These are phyloP conservation scores for Dallia pectoralis DNA, from an alignment of 2,797 vertebrate species.

Conservation along the genomic window DNA sequence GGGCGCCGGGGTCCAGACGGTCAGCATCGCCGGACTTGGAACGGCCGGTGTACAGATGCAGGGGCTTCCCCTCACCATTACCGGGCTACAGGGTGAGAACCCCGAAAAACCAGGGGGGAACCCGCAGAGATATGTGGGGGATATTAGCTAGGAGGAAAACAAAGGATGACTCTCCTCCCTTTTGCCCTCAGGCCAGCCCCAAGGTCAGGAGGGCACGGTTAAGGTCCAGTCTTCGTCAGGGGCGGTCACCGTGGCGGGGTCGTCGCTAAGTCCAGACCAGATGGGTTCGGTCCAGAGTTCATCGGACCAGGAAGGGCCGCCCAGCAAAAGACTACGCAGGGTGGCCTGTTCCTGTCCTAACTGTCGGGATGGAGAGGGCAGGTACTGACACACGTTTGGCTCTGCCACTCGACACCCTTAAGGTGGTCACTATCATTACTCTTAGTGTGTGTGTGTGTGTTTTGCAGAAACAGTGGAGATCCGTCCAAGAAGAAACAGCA, in stretches of 20 bases:
- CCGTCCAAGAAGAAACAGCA: conserved; percentile 98
- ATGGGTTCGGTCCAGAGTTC: conserved; percentile 92
- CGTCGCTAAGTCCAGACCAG: conserved; percentile 94
- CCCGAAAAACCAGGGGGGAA: conserved; percentile 4
- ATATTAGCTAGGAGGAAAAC: neutral
- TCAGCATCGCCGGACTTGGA: conserved; percentile 93
- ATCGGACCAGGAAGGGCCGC: conserved; percentile 91
- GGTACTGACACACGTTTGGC: conserved; percentile 64
- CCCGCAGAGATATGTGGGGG: neutral
- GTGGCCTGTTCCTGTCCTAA: conserved; percentile 98
- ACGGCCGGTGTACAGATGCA: conserved; percentile 93
- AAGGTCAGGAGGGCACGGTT: conserved; percentile 89
- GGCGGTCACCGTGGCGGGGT: conserved; percentile 88
- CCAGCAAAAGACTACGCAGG: conserved; percentile 92
- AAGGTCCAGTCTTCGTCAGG: conserved; percentile 93
- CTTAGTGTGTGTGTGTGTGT: conserved; percentile 8
- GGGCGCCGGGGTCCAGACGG: conserved; percentile 94
- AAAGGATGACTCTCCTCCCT: neutral
- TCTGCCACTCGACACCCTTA: no score
- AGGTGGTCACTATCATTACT: no score
- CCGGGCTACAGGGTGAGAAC: conserved; percentile 91
- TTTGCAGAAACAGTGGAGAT: conserved; percentile 87
- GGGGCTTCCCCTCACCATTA: conserved; percentile 95
- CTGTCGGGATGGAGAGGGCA: conserved; percentile 97
- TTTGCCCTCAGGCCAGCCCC: conserved; percentile 85